These are phyloP conservation scores for Perccottus glenii DNA, from an alignment of 2,113 vertebrate genomes.

Conservation along the genomic window DNA sequence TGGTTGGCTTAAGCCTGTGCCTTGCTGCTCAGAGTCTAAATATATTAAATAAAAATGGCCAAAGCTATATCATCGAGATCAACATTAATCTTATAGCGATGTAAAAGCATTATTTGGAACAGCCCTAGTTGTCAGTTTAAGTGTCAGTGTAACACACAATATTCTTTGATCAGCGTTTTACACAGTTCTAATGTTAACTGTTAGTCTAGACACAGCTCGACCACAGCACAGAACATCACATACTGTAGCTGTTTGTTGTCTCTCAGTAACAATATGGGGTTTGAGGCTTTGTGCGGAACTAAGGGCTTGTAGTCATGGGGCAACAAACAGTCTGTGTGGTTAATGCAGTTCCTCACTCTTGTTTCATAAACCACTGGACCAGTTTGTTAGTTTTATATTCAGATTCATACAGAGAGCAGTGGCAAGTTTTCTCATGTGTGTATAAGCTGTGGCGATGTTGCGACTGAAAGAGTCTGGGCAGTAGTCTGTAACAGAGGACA, in stretches of 20 bases:
- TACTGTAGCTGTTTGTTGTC: slow-evolving; percentile 31
- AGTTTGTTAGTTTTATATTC: slow-evolving; percentile 14
- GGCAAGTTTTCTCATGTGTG: neutral
- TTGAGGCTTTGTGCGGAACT: slow-evolving; percentile 31
- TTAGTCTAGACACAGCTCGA: slow-evolving; percentile 46
- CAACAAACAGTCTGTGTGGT: slow-evolving; percentile 22
- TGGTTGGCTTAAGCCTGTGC: no score
- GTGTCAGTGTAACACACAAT: slow-evolving; percentile 1
- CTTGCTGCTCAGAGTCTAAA: no score
- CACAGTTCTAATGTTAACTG: slow-evolving; percentile 27
- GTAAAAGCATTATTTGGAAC: no score
- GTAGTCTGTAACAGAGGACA: neutral
- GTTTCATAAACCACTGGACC: neutral
- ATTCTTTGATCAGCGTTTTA: slow-evolving; percentile 49
- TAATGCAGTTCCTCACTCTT: slow-evolving; percentile 6
- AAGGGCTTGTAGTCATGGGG: slow-evolving; percentile 20
- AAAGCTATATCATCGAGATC: no score
- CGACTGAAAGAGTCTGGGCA: neutral
- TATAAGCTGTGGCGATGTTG: neutral
- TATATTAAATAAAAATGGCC: no score
- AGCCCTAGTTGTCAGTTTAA: neutral
- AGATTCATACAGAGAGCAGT: neutral
- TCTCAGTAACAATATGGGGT: slow-evolving; percentile 27
- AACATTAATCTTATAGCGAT: no score
- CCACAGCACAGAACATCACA: slow-evolving; percentile 39